Evolutionary conservation across 1,140 invertebrate genomes (phyloP).

Genomic region (Aethina tumida): DNA sequence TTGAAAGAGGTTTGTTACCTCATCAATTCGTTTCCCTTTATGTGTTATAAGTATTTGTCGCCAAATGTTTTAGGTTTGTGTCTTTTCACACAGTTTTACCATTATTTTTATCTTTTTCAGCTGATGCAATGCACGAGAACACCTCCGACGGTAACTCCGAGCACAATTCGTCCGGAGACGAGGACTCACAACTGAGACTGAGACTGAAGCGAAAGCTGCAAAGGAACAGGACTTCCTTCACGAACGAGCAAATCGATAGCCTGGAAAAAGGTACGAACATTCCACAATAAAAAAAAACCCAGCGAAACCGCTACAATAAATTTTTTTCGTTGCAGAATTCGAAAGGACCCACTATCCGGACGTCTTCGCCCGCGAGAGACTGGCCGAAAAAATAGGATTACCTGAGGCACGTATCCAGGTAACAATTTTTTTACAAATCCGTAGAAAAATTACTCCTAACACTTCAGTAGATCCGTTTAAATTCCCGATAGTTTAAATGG

Average conservation of each 20-base stretch:
- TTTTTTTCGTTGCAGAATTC: conserved; percentile 41
- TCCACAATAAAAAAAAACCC: background rate
- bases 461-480: background rate
- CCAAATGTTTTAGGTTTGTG: too few relatives aligned
- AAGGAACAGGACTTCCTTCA: conserved; percentile 96
- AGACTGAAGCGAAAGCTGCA: conserved; percentile 94
- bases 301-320: too few relatives aligned
- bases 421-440: conserved; percentile 38
- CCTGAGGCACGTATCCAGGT: conserved; percentile 97
- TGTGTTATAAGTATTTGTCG: too few relatives aligned
- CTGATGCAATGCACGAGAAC: conserved; percentile 46
- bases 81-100: background rate
- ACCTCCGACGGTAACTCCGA: conserved; percentile 65
- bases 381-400: conserved; percentile 93
- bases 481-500: too few relatives aligned
- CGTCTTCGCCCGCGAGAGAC: conserved; percentile 89
- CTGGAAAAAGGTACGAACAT: conserved; percentile 83
- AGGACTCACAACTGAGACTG: conserved; percentile 78
- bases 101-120: conserved; percentile 20
- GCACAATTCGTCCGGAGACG: conserved; percentile 68
- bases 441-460: conserved; percentile 10
- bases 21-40: too few relatives aligned
- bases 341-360: conserved; percentile 82
- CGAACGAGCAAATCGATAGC: conserved; percentile 97
- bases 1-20: too few relatives aligned